phyloP scores from a whole-genome alignment of 2,797 vertebrate genomes.

The Emys orbicularis region DNA sequence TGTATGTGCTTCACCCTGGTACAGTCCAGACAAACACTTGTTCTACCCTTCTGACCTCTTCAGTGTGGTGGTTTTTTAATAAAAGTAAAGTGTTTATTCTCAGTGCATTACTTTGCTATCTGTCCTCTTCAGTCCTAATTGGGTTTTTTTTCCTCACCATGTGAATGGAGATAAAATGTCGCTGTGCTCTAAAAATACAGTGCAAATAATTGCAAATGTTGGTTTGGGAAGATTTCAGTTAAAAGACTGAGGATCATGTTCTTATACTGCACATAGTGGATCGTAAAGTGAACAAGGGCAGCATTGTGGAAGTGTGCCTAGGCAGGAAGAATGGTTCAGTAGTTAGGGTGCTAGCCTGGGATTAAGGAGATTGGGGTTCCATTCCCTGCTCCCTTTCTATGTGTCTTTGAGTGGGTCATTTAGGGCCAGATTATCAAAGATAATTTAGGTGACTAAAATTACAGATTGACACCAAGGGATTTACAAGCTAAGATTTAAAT shows the following conservation, averaged over 20 bases:
- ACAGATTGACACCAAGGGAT: background rate
- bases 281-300: background rate
- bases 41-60: background rate
- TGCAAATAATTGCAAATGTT: background rate
- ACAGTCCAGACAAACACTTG: background rate
- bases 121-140: background rate
- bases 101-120: background rate
- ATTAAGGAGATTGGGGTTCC: background rate
- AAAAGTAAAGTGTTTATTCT: background rate
- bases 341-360: background rate
- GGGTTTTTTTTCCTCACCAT: background rate
- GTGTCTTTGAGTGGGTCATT: background rate
- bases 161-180: background rate
- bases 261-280: background rate
- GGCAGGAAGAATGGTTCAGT: background rate
- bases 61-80: background rate
- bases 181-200: background rate
- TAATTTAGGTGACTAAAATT: background rate
- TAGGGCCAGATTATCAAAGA: background rate
- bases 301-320: accelerated
- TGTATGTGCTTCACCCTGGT: background rate
- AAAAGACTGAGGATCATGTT: background rate
- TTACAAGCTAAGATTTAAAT: background rate
- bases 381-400: background rate
- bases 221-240: constrained; percentile 3